Percentiles rank a stretch among this genome's conserved stretches.
Evolutionary conservation across 2,888 invertebrate species (phyloP).

Genomic region (Oegoconia quadripuncta): DNA sequence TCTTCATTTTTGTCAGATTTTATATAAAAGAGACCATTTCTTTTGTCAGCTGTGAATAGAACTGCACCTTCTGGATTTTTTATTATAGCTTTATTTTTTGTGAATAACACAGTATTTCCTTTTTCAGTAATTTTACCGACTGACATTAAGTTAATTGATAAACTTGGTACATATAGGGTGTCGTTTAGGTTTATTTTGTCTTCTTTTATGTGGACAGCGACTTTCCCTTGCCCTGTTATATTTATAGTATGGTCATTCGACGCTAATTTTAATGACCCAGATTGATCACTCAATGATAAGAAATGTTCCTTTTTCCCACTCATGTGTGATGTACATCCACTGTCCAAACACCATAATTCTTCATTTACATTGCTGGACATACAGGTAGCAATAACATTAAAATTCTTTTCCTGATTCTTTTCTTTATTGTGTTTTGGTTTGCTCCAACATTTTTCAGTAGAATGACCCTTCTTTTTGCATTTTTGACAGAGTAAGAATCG

Average conservation of each 20-base stretch:
- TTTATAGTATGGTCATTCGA: background rate
- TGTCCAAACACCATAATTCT: conserved; percentile 13
- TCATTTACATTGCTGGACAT: background rate
- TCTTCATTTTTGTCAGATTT: background rate
- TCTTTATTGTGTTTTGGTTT: conserved; percentile 3
- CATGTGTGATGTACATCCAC: conserved; percentile 17
- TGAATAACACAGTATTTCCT: conserved; percentile 5
- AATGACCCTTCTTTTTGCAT: conserved; percentile 8
- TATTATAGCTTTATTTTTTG: conserved; percentile 1
- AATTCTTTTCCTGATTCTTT: no score
- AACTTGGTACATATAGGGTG: conserved; percentile 3
- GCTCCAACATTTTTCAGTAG: conserved; percentile 1
- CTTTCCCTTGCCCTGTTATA: conserved; percentile 1
- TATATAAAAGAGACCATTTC: conserved; percentile 7
- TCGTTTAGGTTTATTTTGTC: background rate
- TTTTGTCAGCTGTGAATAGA: conserved; percentile 1
- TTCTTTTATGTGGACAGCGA: background rate
- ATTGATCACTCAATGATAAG: no score
- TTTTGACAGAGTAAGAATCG: background rate
- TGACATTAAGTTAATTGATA: conserved; percentile 8
- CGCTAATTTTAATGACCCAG: background rate
- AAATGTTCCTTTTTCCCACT: no score
- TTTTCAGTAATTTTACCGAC: conserved; percentile 8
- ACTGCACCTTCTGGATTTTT: background rate
- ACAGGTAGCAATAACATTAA: no score